Base-by-base conservation (phyloP, 2,113 vertebrate genomes). In the Cichladusa arquata region DNA sequence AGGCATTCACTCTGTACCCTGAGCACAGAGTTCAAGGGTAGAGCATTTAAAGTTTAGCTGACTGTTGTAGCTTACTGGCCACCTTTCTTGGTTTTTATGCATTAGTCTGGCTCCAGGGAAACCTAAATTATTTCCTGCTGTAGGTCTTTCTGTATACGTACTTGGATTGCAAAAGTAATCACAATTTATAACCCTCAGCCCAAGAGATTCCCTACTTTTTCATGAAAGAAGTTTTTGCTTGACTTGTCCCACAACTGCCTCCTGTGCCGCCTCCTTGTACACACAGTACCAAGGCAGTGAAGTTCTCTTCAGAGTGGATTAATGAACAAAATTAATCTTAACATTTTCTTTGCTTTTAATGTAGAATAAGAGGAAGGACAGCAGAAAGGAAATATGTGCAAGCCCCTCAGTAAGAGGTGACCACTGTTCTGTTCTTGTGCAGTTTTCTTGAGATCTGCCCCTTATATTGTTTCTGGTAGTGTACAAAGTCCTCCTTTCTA, bases 31-130 rank as follows among this genome's bases (percentile, higher is more conserved):
- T 90, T 92, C 93, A 95, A 65, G 79, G 73, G 23, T 29, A 73
- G 58, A 76, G 40, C 9, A 3, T 71, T 92, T 93, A 92, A 95
- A 89, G 79, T 94, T 93, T 79, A 92, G 72, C 60, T 57, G 40
- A 0, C 0, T 91, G 45, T 67, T 94, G 70, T n/a, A 77, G 66
- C 80, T 90, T 40, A 33, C 14, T 64, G 65, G 28, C 48, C 12
- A 17, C 31, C 33, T 44, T 64, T 85, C 73, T 54, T 77, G 71
- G 33, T 42, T 80, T 93, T 84, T 84, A 15, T 51, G 53, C 3
- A 3, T 22, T 28, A 22, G 36, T 67, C 64, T 71, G 60, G 65
- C 80, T 93, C 53, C 61, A 48, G 18, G 69, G 44, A 74, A n/a
- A 81, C 20, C 11, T 54, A 22, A 74, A 51, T 62, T 9, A 33